Base-by-base conservation (phyloP, 1,140 invertebrate genomes). In the Cherax destructor region DNA sequence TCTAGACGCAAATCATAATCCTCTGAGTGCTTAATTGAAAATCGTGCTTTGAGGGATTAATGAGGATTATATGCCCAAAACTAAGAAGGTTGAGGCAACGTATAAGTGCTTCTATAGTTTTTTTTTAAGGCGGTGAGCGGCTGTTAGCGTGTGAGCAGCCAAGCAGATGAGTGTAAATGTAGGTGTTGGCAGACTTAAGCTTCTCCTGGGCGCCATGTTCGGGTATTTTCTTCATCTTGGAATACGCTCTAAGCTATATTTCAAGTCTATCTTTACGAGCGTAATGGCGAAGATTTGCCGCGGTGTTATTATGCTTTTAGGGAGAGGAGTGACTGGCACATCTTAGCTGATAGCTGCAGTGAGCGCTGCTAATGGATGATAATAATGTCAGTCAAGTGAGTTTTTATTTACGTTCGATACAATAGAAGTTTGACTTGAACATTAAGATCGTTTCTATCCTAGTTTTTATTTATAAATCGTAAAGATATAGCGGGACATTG, bases 21-120 rank as follows among this genome's bases (percentile, higher is more conserved):
- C 85, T 77, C 81, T 90, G 88, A 90, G 88, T 90, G 88, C 88
- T 83, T 90, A 90, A 90, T 90, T 90, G 88, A 90, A 90, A 81
- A 90, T 90, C 83, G 88, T 90, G 88, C 88, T 90, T 90, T 90
- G 88, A 90, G 41, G 81, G 88, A 90, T 90, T 90, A 84, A 90
- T 84, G 50, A 61, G 81, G 88, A 90, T 90, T 90, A 90, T 85
- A 90, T 85, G 77, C 52, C 88, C 69, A 78, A 90, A 90, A 90
- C 88, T 90, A 90, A 90, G 88, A 90, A 83, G 88, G 88, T 74
- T 90, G 88, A 84, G 81, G 88, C 79, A 83, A 76, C 74, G 88
- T 56, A 77, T 90, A 90, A 90, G 81, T 84, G 74, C 81, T 84
- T 83, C 88, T 90, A 85, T 65, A n/a, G 81, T 16, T 4, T 78